Base-by-base conservation (phyloP, 2,797 vertebrate species). In the Crypturellus tataupa region DNA sequence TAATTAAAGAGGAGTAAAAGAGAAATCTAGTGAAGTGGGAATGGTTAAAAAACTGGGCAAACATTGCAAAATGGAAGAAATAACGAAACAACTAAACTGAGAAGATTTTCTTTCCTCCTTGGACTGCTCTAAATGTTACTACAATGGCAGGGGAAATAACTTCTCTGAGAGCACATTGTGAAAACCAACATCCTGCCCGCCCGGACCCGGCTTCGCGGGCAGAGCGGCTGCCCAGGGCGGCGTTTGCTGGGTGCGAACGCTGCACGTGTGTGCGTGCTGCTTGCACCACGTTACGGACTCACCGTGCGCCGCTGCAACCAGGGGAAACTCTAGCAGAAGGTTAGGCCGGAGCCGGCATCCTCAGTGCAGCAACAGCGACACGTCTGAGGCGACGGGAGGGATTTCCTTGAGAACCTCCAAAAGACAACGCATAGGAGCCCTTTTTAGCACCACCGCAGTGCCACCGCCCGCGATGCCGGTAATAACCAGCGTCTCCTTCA, bases 211-310 rank as follows among this genome's bases (percentile, higher is more conserved):
- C 33, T 69, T 59, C 65, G 47, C 40, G 33, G 47, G 5, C 40
- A 62, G 25, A 7, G 69, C 49, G 64, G 69, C 46, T 46, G 40
- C 62, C 49, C 42, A 24, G 77, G 47, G 7, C 37, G 5, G 2
- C 0, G 5, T 18, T 44, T 42, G 47, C 20, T 31, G 27, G 40
- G n/a, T 18, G 24, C 4, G 31, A 56, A 44, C 0, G 25, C 3
- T 6, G 10, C 0, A 0, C 1, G 42, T 20, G 40, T 42, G 18
- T 4, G 14, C 3, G 4, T 19, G 6, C 7, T 53, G 12, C 12
- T 75, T 69, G 37, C 68, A 12, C 9, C n/a, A 39, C 20, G 2
- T 2, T 1, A 51, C 46, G 71, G 31, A 60, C 56, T 64, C 27
- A 2, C 16, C 31, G 39, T 17, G 8, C 12, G 0, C 8, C 20